Evolutionary conservation across 2,113 vertebrate species (phyloP).

Genomic region (Bucco capensis): DNA sequence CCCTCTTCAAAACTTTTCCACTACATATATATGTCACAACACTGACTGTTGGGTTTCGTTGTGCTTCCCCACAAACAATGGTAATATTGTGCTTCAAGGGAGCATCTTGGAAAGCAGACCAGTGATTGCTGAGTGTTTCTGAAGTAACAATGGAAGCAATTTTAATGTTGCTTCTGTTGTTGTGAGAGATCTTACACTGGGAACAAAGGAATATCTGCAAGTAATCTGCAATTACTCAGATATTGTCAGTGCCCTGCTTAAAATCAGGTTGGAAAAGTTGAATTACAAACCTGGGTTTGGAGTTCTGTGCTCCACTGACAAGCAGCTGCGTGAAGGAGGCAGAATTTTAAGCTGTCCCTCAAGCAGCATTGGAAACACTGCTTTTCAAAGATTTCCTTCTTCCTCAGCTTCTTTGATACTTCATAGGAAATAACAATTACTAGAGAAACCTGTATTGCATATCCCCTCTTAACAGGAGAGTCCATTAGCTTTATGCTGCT

Average conservation of each 20-base stretch:
- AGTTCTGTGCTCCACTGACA: neutral
- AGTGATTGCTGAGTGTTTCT: neutral
- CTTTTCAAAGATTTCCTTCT: neutral
- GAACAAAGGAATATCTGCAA: neutral
- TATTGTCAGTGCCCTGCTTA: neutral
- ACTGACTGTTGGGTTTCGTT: neutral
- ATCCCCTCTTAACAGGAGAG: neutral
- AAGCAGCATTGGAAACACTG: neutral
- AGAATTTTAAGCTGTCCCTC: neutral
- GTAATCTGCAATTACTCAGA: neutral
- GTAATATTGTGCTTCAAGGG: neutral
- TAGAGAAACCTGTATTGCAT: neutral
- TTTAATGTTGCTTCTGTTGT: neutral
- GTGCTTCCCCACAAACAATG: neutral
- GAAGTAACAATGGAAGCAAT: neutral
- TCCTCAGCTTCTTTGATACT: neutral
- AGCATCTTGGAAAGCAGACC: neutral
- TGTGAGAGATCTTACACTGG: neutral
- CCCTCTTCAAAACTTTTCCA: neutral
- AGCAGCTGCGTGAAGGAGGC: neutral
- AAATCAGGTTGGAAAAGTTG: neutral
- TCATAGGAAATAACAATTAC: neutral
- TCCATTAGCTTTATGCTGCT: neutral
- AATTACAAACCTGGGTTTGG: neutral
- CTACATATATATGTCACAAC: neutral